Evolutionary conservation across 2,797 vertebrate genomes (phyloP), one percentile per base, ranked within the genome.

Genomic region (Mycteria americana): DNA sequence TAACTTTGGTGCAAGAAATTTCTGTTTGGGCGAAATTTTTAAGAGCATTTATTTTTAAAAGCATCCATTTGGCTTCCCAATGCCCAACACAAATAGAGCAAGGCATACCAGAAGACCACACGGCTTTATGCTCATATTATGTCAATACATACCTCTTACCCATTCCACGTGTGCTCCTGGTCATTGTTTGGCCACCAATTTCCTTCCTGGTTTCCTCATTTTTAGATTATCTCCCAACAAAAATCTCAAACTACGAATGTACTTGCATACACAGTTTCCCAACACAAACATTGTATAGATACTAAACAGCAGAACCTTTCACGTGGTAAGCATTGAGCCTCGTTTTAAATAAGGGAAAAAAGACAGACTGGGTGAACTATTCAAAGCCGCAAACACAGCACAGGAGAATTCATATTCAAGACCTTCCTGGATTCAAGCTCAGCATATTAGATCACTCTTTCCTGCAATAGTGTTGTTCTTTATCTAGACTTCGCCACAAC

Each of bases 401-500:
- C 18, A 72, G n/a, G 22, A 88, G 54, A 89, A 92, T 87, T 93
- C 4, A 0, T 28, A 88, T 79, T 84, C 74, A 86, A 89, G 73
- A 84, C 19, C 19, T 84, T 96, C 63, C 76, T 3, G 0, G 59
- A 90, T 53, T 86, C 3, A 2, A 80, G 57, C 87, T 70, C 77
- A 83, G 77, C 63, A 13, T 50, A 89, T 95, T 69, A 92, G 85
- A 93, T 81, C 54, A 81, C 37, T 81, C 43, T 43, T 79, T 86
- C 87, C 79, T 86, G 89, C 70, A 90, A 60, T 0, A 84, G 54
- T 13, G 7, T 93, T 95, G 81, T 86, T 76, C 80, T 92, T 76
- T 74, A 88, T 70, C 79, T 84, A 95, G 73, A 63, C 41, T 92
- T 70, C 68, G 56, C 80, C 89, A 91, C 92, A 88, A 82, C 57